These are phyloP conservation scores for Nasonia longicornis DNA, from an alignment of 1,140 invertebrate genomes.

Conservation along the genomic window DNA sequence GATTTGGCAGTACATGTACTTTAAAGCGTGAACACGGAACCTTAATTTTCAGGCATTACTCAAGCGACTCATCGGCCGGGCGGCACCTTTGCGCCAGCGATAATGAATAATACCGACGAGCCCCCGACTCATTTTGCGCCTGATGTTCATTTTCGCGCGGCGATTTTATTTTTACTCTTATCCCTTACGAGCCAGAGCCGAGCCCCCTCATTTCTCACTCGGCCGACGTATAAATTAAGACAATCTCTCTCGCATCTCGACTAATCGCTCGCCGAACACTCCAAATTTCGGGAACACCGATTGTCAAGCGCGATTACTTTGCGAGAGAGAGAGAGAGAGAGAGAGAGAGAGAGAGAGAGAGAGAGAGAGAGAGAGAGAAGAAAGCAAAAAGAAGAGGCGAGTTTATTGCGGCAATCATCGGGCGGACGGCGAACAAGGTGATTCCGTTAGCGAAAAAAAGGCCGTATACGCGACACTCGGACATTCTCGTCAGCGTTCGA, in stretches of 20 bases:
- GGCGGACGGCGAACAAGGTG: background rate
- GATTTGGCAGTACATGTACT: slow-evolving; percentile 53
- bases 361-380: background rate
- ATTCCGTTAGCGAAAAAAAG: background rate
- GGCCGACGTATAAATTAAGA: background rate
- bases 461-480: background rate
- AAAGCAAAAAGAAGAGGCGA: background rate
- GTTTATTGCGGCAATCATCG: background rate
- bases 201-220: background rate
- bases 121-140: background rate
- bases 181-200: background rate
- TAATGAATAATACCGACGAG: slow-evolving; percentile 40
- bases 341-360: background rate
- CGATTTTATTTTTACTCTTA: slow-evolving; percentile 1
- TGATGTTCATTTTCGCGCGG: background rate
- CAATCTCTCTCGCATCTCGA: background rate
- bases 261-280: background rate
- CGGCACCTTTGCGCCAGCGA: slow-evolving; percentile 25
- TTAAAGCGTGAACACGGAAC: slow-evolving; percentile 43
- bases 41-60: slow-evolving; percentile 48
- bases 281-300: background rate
- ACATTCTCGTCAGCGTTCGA: slow-evolving; percentile 24
- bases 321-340: background rate
- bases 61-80: slow-evolving; percentile 38
- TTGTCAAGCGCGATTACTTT: too few species aligned